Conservation (phyloP, 2,888 invertebrate genomes). For the Mayetiola destructor region DNA sequence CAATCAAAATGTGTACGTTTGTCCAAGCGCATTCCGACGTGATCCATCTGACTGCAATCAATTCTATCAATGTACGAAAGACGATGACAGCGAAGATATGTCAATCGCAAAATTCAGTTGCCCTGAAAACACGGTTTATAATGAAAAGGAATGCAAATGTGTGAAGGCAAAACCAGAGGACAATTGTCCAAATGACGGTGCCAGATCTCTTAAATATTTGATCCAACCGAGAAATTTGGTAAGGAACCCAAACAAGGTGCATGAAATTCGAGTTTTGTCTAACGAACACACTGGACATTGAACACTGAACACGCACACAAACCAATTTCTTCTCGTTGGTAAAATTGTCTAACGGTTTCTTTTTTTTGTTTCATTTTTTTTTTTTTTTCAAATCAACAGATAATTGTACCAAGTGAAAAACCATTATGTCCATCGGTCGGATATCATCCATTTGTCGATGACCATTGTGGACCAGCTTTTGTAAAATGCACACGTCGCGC, state of each 20-base stretch:
- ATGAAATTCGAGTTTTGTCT: not conserved
- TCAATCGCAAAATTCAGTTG: constrained; percentile 61
- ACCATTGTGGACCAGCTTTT: constrained; percentile 55
- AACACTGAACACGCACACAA: too few relatives aligned
- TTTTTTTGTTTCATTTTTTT: too few relatives aligned
- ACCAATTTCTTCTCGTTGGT: not conserved
- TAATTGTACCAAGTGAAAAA: constrained; percentile 41
- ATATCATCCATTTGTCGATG: constrained; percentile 50
- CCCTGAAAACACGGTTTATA: constrained; percentile 61
- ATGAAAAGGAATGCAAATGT: constrained; percentile 57
- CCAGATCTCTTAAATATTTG: constrained; percentile 1
- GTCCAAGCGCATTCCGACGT: constrained; percentile 68
- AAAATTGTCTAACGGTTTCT: too few relatives aligned
- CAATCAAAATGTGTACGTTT: constrained; percentile 56
- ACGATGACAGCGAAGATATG: constrained; percentile 49
- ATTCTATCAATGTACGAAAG: constrained; percentile 68
- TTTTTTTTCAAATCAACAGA: constrained; percentile 44
- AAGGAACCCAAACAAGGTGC: not conserved
- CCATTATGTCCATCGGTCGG: constrained; percentile 53
- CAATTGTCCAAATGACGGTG: constrained; percentile 27
- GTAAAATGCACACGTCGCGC: constrained; percentile 48
- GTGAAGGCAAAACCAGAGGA: constrained; percentile 45
- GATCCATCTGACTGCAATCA: constrained; percentile 72
- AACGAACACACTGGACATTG: too few relatives aligned
- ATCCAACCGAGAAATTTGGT: constrained; percentile 2